A percentile compares a stretch with the other conserved stretches of the same genome.
phyloP scores from a whole-genome alignment of 2,113 vertebrate genomes.

The Chinchilla lanigera region DNA sequence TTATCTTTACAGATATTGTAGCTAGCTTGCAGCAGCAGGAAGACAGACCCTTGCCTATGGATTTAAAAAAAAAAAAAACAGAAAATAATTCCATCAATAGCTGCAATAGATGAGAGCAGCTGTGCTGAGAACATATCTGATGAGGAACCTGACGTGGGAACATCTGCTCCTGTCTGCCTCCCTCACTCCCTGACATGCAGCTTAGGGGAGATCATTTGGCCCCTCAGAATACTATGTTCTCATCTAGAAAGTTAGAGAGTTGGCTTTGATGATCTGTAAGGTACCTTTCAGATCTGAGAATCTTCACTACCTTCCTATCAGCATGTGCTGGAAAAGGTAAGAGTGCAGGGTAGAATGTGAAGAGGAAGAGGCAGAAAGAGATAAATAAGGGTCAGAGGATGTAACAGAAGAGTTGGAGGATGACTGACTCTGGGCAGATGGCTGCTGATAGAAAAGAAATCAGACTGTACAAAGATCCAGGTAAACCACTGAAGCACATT shows the following conservation, averaged over 20 bases:
- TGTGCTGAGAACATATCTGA: not conserved
- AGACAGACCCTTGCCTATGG: not conserved
- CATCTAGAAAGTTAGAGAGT: not conserved
- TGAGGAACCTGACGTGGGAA: not conserved
- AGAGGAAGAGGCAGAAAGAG: not conserved
- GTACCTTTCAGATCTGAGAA: not conserved
- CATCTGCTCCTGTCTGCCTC: not conserved
- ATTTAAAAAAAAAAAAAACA: constrained; percentile 36
- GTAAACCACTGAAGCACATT: not conserved
- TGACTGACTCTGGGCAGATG: not conserved
- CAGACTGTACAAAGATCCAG: not conserved
- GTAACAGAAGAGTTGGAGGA: not conserved
- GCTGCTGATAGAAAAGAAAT: not conserved
- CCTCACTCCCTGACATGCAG: not conserved
- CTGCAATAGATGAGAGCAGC: not conserved
- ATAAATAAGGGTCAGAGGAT: not conserved
- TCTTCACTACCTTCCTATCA: not conserved
- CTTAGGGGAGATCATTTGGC: not conserved
- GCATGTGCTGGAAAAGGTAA: not conserved
- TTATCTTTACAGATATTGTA: not conserved
- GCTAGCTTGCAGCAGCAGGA: not conserved
- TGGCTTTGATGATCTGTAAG: not conserved
- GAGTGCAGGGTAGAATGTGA: not conserved
- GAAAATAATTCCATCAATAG: not conserved
- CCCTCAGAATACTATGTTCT: not conserved